Base-by-base conservation (phyloP, 2,888 invertebrate species). In the Hyposoter didymator region DNA sequence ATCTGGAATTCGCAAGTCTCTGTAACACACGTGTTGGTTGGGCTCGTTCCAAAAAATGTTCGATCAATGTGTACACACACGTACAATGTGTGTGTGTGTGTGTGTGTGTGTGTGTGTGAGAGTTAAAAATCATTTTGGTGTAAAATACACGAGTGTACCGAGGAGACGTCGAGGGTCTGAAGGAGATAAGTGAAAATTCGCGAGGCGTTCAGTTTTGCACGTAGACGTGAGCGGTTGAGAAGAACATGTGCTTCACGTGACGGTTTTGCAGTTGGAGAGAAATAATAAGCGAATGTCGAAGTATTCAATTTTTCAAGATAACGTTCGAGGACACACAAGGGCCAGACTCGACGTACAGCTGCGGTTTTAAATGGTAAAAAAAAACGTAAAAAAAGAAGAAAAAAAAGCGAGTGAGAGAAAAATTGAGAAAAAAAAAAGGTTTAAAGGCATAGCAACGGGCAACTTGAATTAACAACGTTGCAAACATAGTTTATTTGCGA, bases 401-500 rank as follows among this genome's bases (percentile, higher is more conserved):
- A 47, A 47, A 35, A 35, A 35, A 1, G 0, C 35, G 17, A 22
- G 10, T 0, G 32, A 64, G 17, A 10, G 32, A 32, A n/a, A 49
- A 49, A 43, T 32, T 12, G 12, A 69, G 32, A 39, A 39, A 19
- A 39, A 49, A 79, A 78, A 82, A 81, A 82, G 74, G 49, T 47
- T 52, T 28, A 45, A 45, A 45, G 67, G 45, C 59, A 64, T 62
- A 67, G 79, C 70, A 82, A 76, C 73, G 67, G 64, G 88, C 86
- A 84, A 85, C 80, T 84, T 82, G 82, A 86, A 89, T 88, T 87
- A 88, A 75, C 90, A 91, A 90, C 89, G 91, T 87, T 85, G 79
- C 85, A 84, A 84, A 80, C 86, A 87, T 85, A 87, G 84, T 85
- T 88, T 91, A 89, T 91, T 91, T 90, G 89, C 72, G 90, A 91